Conservation (phyloP, 2,888 invertebrate genomes). For the Pseudococcus jackbeardsleyi region DNA sequence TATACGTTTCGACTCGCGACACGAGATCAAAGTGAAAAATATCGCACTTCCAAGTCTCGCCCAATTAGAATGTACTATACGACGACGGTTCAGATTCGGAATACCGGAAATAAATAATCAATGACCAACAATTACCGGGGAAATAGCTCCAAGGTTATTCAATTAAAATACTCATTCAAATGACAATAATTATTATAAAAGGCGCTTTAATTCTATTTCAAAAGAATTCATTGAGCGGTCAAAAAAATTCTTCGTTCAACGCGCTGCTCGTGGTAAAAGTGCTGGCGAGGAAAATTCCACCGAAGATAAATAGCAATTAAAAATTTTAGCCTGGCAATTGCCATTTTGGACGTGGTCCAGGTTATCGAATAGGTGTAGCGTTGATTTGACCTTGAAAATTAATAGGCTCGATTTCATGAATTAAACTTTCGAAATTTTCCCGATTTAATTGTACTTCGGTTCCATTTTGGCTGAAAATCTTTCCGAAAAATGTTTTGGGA, state of each 20-base stretch:
- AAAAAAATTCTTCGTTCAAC: not conserved
- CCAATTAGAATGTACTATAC: conserved; percentile 32
- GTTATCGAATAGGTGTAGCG: not conserved
- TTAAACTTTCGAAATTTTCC: too few species aligned
- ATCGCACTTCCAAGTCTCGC: conserved; percentile 5
- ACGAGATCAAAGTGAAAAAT: conserved; percentile 3
- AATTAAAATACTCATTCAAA: conserved; percentile 35
- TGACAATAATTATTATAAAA: conserved; percentile 27
- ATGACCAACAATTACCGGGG: conserved; percentile 34
- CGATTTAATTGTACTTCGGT: too few species aligned
- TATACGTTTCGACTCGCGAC: not conserved
- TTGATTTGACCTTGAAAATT: not conserved
- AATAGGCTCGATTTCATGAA: too few species aligned
- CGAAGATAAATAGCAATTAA: not conserved
- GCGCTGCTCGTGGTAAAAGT: not conserved
- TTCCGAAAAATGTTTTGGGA: too few species aligned
- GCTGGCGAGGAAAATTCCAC: not conserved
- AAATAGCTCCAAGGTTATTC: conserved; percentile 28
- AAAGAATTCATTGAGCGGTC: not conserved
- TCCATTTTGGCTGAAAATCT: too few species aligned
- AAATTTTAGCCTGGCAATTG: not conserved
- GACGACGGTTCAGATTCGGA: conserved; percentile 15
- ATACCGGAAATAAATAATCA: conserved; percentile 50
- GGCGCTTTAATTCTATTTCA: not conserved
- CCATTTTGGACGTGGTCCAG: not conserved